Evolutionary conservation across 2,888 invertebrate genomes (phyloP), one percentile per base, ranked within the genome.

Genomic region (Lasioglossum zephyrum): DNA sequence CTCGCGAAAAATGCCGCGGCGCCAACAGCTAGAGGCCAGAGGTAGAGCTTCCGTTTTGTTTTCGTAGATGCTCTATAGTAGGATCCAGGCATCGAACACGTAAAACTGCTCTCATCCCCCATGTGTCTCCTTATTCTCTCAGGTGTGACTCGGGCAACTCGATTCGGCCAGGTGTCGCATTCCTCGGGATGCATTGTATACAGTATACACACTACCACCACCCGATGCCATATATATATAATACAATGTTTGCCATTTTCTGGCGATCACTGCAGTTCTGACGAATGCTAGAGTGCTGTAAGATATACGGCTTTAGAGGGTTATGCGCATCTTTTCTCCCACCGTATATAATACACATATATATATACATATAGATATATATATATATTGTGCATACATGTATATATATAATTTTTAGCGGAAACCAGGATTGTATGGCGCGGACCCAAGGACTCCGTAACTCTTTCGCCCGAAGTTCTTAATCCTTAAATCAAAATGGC

Each of bases 221-320:
- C 73, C n/a, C 78, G 85, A 79, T 82, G 83, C 84, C 84, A 84
- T 87, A 73, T 53, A 53, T 49, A 49, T 49, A 36, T 18, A 49
- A 31, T 85, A 81, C 77, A 75, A 88, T 88, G 81, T 87, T 87
- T 87, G 85, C 85, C 89, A 91, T 90, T 87, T 88, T 92, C 86
- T 92, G 77, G 88, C 77, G 86, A 91, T 92, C 90, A 90, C 86
- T 89, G 91, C 92, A 91, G 88, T 93, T 93, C 91, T 89, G 92
- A 94, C 91, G 95, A 94, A 95, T 95, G 94, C 95, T 95, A 95
- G 95, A 94, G 94, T 95, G 95, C 95, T 95, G 95, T 95, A 95
- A 94, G 87, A 94, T 94, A 94, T 93, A 92, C 91, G 94, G 94
- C 95, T 94, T 93, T 93, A 94, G 94, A 93, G 91, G 92, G 92